Percentiles rank a stretch among this genome's conserved stretches.
Evolutionary conservation across 2,797 vertebrate species (phyloP).

Genomic region (Channallabes apus): DNA sequence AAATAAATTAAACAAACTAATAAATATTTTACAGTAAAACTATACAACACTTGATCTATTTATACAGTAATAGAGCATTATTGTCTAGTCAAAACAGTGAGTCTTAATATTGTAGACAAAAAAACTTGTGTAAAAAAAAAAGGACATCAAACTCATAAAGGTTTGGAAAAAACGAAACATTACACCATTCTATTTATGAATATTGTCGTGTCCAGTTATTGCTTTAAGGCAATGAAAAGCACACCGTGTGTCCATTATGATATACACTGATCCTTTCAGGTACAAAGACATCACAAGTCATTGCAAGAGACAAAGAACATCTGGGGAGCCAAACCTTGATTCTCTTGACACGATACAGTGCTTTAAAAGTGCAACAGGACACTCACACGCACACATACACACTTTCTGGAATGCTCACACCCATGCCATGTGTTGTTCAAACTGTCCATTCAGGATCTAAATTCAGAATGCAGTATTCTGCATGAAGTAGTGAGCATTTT

Average conservation of each 20-base stretch:
- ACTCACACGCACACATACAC: slow-evolving; percentile 24
- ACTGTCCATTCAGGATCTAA: slow-evolving; percentile 9
- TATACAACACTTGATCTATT: slow-evolving; percentile 20
- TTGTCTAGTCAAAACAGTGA: slow-evolving; percentile 16
- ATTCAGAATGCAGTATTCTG: neutral
- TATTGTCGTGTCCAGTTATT: slow-evolving; percentile 29
- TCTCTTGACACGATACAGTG: slow-evolving; percentile 25
- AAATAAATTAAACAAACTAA: slow-evolving; percentile 55
- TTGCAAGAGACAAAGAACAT: neutral
- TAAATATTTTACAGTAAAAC: slow-evolving; percentile 47
- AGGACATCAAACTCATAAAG: neutral
- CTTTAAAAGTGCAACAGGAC: slow-evolving; percentile 29
- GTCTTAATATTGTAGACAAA: slow-evolving; percentile 10
- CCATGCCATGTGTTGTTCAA: slow-evolving; percentile 27
- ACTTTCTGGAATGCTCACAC: slow-evolving; percentile 37
- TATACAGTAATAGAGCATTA: slow-evolving; percentile 42
- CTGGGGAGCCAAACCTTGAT: neutral
- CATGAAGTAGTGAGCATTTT: slow-evolving; percentile 17
- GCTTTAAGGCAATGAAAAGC: slow-evolving; percentile 7
- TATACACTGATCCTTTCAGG: neutral
- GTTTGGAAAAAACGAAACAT: neutral
- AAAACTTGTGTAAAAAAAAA: slow-evolving; percentile 30
- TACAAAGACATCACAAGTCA: slow-evolving; percentile 5
- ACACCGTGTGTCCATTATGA: neutral
- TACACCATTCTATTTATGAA: slow-evolving; percentile 31